Evolutionary conservation across 2,113 vertebrate species (phyloP).

Genomic region (Daphoenositta chrysoptera): DNA sequence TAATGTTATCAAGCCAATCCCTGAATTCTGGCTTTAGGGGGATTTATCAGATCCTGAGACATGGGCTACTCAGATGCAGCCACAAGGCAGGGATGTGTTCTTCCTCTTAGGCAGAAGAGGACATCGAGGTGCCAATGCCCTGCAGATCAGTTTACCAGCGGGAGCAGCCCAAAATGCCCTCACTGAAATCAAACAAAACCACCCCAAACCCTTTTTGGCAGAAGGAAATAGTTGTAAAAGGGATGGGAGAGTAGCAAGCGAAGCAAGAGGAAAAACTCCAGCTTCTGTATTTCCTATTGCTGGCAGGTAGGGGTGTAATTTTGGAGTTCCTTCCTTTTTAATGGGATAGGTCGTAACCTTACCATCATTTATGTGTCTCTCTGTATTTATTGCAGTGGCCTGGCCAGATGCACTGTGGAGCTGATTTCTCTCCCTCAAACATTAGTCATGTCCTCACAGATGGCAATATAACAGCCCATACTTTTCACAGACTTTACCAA

Average conservation of each 20-base stretch:
- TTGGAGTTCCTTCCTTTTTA: slow-evolving; percentile 55
- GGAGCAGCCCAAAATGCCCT: neutral
- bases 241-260: neutral
- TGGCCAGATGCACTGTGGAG: neutral
- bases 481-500: neutral
- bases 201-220: neutral
- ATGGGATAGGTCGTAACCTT: neutral
- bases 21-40: neutral
- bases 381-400: neutral
- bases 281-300: slow-evolving; percentile 26
- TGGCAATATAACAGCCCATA: neutral
- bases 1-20: neutral
- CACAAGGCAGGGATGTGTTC: neutral
- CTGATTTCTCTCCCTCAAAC: neutral
- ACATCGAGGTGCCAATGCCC: neutral
- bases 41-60: neutral
- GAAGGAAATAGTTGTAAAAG: neutral
- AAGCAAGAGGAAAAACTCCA: neutral
- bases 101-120: neutral
- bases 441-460: neutral
- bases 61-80: neutral
- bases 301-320: slow-evolving; percentile 38
- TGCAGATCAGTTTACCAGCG: rapidly evolving
- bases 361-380: neutral
- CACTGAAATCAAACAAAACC: neutral